Evolutionary conservation across 2,888 invertebrate species (phyloP), one percentile per base, ranked within the genome.

Genomic region (Euzophera pinguis): DNA sequence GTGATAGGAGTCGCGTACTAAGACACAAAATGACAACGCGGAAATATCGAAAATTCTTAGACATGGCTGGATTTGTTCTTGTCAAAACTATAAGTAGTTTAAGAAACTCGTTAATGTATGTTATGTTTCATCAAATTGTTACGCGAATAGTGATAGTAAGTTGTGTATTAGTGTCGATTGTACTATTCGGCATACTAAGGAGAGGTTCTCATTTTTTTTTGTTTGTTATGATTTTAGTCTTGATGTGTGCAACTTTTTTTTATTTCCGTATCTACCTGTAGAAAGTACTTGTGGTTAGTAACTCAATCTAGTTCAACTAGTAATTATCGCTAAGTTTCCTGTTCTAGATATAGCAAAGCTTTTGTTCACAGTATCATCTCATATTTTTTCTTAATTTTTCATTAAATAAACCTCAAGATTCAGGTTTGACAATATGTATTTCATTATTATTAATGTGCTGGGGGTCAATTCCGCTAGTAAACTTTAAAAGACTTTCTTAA

Each of bases 1-100:
- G 81, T 70, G 87, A 87, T 86, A 84, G 88, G 78, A 63, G 65
- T 69, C 60, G 45, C 39, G 62, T 67, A 87, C 75, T 57, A 61
- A 47, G 65, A 54, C 12, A 51, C 54, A 55, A 55, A 58, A 9
- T 10, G 12, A 54, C 12, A 50, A 10, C 39, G 14, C 47, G 39
- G 48, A 50, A n/a, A 10, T 34, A 14, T 52, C 54, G 34, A 5
- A 32, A 1, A 50, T 50, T 6, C 0, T 0, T 0, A 17, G 71
- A 54, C 73, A 77, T 63, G 68, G 70, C 72, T 47, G 54, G 5
- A 52, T 67, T 57, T 32, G 1, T 51, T 50, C 14, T 0, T 0
- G 0, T 2, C 1, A 0, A 8, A 12, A 0, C 0, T 2, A 8
- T 0, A 5, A 8, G 0, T 0, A 10, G 1, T 0, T 0, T 1